These are phyloP conservation scores for Medauroidea extradentata DNA, from an alignment of 1,140 invertebrate species.

Conservation along the genomic window DNA sequence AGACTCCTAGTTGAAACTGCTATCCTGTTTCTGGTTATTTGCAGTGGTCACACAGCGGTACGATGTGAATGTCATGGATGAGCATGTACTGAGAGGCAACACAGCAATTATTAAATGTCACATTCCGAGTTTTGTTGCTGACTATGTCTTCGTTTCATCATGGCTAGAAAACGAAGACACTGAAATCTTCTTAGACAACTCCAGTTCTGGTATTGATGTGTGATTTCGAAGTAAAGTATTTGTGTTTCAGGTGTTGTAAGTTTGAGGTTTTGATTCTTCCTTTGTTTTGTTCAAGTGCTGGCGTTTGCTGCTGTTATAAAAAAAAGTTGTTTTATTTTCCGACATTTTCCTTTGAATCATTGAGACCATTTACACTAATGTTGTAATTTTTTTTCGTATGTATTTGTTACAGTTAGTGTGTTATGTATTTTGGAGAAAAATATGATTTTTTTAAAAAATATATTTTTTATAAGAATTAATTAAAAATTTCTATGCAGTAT, in stretches of 20 bases:
- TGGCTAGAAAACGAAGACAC: conserved; percentile 75
- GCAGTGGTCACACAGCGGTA: conserved; percentile 86
- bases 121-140: conserved; percentile 87
- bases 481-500: no score
- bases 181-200: conserved; percentile 59
- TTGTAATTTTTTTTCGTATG: no score
- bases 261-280: not conserved
- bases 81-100: conserved; percentile 84
- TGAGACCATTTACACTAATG: no score
- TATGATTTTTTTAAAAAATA: no score
- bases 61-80: conserved; percentile 84
- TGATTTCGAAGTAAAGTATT: not conserved
- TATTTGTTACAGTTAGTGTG: no score
- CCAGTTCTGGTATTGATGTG: conserved; percentile 56
- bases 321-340: not conserved
- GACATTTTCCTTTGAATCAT: no score
- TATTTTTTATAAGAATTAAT: no score
- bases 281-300: not conserved
- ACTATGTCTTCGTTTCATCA: conserved; percentile 77
- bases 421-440: no score
- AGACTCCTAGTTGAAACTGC: not conserved
- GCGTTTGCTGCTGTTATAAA: not conserved
- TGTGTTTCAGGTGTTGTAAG: not conserved
- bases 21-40: conserved; percentile 28
- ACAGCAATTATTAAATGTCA: conserved; percentile 87